Evolutionary conservation across 2,797 vertebrate genomes (phyloP).

Genomic region (Lacerta agilis): DNA sequence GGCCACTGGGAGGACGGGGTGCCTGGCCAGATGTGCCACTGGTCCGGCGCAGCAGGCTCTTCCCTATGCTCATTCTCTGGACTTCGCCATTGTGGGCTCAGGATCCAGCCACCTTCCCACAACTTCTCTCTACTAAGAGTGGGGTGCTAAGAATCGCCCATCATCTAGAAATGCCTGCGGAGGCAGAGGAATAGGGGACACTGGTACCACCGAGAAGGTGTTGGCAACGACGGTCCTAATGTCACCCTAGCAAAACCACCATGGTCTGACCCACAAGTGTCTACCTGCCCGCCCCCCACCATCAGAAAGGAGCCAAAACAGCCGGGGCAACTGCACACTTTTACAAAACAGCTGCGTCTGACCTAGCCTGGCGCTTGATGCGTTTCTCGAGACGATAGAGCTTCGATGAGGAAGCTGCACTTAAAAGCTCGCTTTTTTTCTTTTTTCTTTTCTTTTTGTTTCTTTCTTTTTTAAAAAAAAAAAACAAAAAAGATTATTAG

Average conservation of each 20-base stretch:
- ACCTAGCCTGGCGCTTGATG: slow-evolving; percentile 21
- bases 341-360: not conserved
- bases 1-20: too few species aligned
- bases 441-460: slow-evolving; percentile 57
- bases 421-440: slow-evolving; percentile 74
- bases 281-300: not conserved
- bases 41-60: too few species aligned
- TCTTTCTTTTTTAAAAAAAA: not conserved
- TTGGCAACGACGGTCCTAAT: not conserved
- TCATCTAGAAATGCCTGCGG: not conserved
- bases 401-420: slow-evolving; percentile 68
- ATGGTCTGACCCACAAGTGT: not conserved
- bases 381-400: slow-evolving; percentile 39
- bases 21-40: too few species aligned
- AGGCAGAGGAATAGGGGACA: too few species aligned
- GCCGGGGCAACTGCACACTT: not conserved
- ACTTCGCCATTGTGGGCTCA: not conserved
- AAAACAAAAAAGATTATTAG: slow-evolving; percentile 59
- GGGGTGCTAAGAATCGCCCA: not conserved
- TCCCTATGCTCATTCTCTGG: not conserved
- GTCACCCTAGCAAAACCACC: not conserved
- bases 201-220: not conserved
- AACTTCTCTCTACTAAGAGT: not conserved
- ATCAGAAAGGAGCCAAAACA: not conserved
- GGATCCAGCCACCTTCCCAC: not conserved